Conservation (phyloP, 2,797 vertebrate genomes). For the Xiphorhynchus erythropygius region DNA sequence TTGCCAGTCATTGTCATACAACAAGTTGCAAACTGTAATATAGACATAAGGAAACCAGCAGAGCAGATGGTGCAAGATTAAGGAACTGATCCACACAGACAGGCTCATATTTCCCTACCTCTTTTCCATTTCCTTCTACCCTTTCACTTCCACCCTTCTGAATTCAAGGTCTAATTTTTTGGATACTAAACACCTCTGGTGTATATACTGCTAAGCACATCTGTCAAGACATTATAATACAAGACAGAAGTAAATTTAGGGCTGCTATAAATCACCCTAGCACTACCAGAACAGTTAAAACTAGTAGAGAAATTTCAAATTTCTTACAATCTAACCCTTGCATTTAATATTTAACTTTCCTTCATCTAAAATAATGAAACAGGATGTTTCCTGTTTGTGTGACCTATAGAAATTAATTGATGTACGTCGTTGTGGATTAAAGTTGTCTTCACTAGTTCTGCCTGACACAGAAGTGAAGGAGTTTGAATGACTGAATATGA, state of each 20-base stretch:
- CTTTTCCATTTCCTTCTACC: background rate
- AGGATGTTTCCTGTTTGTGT: fast-evolving
- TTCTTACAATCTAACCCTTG: background rate
- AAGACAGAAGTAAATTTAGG: background rate
- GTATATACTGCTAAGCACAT: background rate
- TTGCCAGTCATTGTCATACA: background rate
- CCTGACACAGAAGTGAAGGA: background rate
- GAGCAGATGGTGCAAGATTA: background rate
- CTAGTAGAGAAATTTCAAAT: background rate
- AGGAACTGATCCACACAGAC: background rate
- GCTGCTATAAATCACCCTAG: background rate
- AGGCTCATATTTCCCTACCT: background rate
- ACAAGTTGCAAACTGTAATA: background rate
- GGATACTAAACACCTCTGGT: background rate
- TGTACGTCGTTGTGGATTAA: background rate
- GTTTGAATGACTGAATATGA: background rate
- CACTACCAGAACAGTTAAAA: background rate
- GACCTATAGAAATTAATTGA: background rate
- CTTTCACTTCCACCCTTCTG: background rate
- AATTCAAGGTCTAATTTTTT: background rate
- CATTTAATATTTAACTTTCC: background rate
- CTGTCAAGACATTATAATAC: background rate
- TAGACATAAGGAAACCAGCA: background rate
- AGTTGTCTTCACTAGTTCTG: background rate
- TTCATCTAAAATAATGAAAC: background rate